Evolutionary conservation across 2,888 invertebrate genomes (phyloP), one percentile per base, ranked within the genome.

Genomic region (Eremobia ochroleuca): DNA sequence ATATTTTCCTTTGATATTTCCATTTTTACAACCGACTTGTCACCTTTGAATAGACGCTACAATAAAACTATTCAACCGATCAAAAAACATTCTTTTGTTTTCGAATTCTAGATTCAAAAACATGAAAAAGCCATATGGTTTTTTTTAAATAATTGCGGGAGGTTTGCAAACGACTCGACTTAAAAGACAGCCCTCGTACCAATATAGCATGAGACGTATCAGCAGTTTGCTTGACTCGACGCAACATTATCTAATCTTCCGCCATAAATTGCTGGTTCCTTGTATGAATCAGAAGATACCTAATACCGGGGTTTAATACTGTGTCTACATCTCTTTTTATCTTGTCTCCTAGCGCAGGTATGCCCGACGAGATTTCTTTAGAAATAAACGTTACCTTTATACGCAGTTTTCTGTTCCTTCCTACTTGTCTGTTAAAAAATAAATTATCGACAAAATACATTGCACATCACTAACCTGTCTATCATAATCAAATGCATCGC

Each of bases 401-500:
- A 4, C 5, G 15, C 25, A 68, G 21, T 34, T 46, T 31, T 52
- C 8, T 11, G n/a, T n/a, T 34, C 15, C 15, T 15, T 25, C 18
- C 4, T 9, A 49, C 31, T 2, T 15, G 6, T 66, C 49, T 25
- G 31, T 11, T 4, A 65, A 11, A 11, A 43, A 31, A 68, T 13
- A 68, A 37, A 34, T 52, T 21, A n/a, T 37, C 25, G 2, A 46
- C 21, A 31, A 1, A n/a, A n/a, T 55, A 64, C 15, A 34, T 77
- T 40, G 34, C 34, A 66, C 58, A 66, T 59, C 13, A 61, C 74
- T 81, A 49, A 96, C 96, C 93, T 96, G 95, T 84, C 95, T 91
- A 81, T 96, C 96, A 81, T 95, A 96, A 75, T 96, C 94, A 4
- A 87, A 75, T 0, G 92, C 72, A 46, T 94, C 93, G 31, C 93